Base-by-base conservation (phyloP, 2,797 vertebrate genomes). In the Xiphophorus birchmanni region DNA sequence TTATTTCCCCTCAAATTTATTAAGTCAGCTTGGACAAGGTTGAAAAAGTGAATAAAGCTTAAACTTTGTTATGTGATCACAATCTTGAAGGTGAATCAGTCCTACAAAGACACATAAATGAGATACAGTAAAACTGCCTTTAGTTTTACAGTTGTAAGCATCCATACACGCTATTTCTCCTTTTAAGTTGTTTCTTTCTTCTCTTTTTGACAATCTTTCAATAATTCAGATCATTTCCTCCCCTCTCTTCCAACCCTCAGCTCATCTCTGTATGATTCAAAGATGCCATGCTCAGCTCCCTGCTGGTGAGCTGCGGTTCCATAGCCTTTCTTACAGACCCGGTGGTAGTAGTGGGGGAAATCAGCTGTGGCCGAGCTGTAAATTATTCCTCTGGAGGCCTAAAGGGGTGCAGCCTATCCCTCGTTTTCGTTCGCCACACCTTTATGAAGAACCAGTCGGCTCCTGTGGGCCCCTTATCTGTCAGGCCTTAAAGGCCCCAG, bases 351-450 rank as follows among this genome's bases (percentile, higher is more conserved):
- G 86, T 91, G 91, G 88, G 82, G 87, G 90, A 92, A 94, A 95
- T 96, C 89, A 94, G 88, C 90, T 89, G 90, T 93, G 92, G 88
- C 90, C 87, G 82, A 87, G 87, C 90, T 94, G 92, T 95, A 93
- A 95, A 95, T 95, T 92, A 95, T 95, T 95, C 91, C 90, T 88
- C 86, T 79, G 86, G 88, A 84, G 85, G 74, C 79, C 87, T 79
- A 87, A 89, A 90, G 88, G 84, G 84, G 82, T 18, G 13, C 72
- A 85, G 88, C 81, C 86, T 81, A 76, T 82, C 67, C 69, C 87
- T 88, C 11, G 3, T 75, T 83, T 82, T 75, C 13, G 45, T 82
- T 81, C 63, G 12, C 88, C 78, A 79, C 79, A 82, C 88, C 85
- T 93, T 88, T 88, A 87, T 94, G 92, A 90, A 85, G 82, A 74